A percentile compares a stretch with the other conserved stretches of the same genome.
These are phyloP conservation scores for Drosophila repletoides DNA, from an alignment of 1,140 invertebrate genomes.

Conservation along the genomic window DNA sequence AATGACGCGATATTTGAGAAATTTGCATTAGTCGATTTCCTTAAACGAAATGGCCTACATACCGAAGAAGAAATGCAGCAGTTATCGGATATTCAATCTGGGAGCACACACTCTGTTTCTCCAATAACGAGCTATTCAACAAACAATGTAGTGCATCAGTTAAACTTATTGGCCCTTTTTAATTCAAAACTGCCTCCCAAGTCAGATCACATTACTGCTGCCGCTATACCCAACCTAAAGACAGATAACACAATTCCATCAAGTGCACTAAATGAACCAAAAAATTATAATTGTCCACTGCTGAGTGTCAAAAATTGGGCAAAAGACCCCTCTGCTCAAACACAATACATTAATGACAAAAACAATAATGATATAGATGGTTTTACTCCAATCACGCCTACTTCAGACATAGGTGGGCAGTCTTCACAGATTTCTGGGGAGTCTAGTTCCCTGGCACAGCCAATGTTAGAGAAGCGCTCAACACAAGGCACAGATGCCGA, in stretches of 20 bases:
- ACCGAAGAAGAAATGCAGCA: conserved; percentile 77
- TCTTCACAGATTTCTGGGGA: conserved; percentile 3
- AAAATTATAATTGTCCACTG: conserved; percentile 49
- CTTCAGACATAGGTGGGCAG: conserved; percentile 47
- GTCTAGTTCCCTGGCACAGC: conserved; percentile 13
- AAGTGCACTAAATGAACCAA: conserved; percentile 31
- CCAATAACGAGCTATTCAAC: conserved; percentile 40
- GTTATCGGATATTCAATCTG: conserved; percentile 1
- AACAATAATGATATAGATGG: conserved; percentile 67
- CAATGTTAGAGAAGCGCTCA: conserved; percentile 33
- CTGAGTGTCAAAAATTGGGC: conserved; percentile 83
- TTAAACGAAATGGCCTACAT: conserved; percentile 81
- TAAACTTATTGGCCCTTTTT: conserved; percentile 60
- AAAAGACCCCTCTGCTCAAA: conserved; percentile 67
- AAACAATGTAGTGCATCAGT: conserved; percentile 56
- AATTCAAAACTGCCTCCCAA: conserved; percentile 56
- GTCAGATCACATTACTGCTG: conserved; percentile 53
- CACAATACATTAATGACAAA: conserved; percentile 53
- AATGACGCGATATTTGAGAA: conserved; percentile 64
- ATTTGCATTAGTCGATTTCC: conserved; percentile 61
- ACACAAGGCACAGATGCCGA: conserved; percentile 72
- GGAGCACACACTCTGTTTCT: conserved; percentile 5
- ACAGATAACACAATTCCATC: neutral
- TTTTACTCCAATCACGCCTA: conserved; percentile 68
- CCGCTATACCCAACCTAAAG: conserved; percentile 9